phyloP scores from a whole-genome alignment of 2,797 vertebrate species.

The Kryptopterus vitreolus region DNA sequence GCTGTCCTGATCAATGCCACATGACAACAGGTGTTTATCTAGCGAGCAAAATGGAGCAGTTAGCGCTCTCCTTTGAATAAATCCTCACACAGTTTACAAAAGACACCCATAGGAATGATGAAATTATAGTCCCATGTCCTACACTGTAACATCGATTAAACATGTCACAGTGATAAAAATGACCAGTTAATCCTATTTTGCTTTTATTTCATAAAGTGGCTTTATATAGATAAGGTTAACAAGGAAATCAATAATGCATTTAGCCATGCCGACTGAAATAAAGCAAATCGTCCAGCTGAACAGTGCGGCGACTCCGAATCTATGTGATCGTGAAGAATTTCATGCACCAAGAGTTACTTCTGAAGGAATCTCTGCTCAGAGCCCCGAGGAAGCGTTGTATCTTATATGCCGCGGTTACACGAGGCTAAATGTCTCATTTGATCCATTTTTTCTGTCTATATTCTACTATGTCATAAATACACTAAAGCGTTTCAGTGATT shows the following conservation, averaged over 20 bases:
- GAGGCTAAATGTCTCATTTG: neutral
- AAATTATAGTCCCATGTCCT: neutral
- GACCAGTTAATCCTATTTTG: neutral
- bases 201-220: neutral
- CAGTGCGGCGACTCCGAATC: neutral
- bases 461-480: neutral
- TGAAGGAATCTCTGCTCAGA: neutral
- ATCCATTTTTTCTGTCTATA: neutral
- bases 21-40: constrained; percentile 9
- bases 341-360: neutral
- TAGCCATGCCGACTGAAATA: constrained; percentile 3
- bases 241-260: neutral
- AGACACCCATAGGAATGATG: neutral
- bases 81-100: neutral
- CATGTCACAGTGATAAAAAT: neutral
- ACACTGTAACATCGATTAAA: neutral
- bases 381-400: neutral
- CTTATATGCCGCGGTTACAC: neutral
- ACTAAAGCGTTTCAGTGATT: neutral
- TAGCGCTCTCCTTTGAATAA: neutral
- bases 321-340: neutral
- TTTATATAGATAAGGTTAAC: neutral
- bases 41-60: constrained; percentile 3
- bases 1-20: constrained; percentile 10
- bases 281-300: neutral